Evolutionary conservation across 2,113 vertebrate genomes (phyloP).

Genomic region (Prinia subflava): DNA sequence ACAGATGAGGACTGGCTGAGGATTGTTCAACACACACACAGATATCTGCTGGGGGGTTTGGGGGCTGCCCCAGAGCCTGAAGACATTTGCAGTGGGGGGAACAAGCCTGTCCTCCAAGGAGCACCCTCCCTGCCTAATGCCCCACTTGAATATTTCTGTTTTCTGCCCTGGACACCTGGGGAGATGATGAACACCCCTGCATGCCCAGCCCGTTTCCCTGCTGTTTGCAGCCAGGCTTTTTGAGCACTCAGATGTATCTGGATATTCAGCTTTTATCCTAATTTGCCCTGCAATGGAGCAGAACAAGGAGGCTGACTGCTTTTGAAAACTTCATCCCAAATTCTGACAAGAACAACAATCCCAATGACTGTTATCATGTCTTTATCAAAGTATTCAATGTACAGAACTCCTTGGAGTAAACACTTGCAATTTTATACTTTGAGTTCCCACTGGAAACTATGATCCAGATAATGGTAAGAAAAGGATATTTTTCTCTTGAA

Average conservation of each 20-base stretch:
- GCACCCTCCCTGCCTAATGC: neutral
- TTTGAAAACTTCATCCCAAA: neutral
- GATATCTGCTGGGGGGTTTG: rapidly evolving
- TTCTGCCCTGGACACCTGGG: neutral
- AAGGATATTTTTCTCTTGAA: neutral
- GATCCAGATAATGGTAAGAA: neutral
- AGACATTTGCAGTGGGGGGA: neutral
- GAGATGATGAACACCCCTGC: neutral
- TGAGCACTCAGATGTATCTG: neutral
- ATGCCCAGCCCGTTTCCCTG: neutral
- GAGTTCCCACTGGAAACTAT: neutral
- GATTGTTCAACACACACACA: neutral
- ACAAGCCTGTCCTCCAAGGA: neutral
- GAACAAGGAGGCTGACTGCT: neutral
- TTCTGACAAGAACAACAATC: neutral
- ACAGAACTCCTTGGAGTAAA: neutral
- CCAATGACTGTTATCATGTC: neutral
- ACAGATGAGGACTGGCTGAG: neutral
- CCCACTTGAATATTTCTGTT: neutral
- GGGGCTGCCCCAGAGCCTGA: neutral
- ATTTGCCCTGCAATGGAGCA: neutral
- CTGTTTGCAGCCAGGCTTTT: neutral
- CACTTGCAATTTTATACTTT: neutral
- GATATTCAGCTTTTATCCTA: neutral
- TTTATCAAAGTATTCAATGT: neutral